Evolutionary conservation across 2,888 invertebrate genomes (phyloP).

Genomic region (Quadroppia sp.): DNA sequence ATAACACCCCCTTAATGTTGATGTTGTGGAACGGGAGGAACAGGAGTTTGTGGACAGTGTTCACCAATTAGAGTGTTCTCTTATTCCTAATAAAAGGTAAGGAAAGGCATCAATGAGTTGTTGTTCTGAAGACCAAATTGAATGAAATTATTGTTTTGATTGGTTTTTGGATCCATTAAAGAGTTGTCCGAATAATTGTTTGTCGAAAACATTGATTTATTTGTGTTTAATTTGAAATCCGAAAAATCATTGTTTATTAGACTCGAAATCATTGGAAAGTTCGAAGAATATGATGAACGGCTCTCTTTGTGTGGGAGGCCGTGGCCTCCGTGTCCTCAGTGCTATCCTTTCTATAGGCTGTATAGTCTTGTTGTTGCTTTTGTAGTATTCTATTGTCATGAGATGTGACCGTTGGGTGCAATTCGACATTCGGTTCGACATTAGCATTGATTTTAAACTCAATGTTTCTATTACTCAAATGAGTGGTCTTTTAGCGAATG

Average conservation of each 20-base stretch:
- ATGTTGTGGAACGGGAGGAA: too few relatives aligned
- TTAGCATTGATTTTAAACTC: neutral
- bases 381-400: conserved; percentile 5
- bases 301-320: neutral
- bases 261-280: conserved; percentile 15
- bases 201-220: neutral
- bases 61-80: too few relatives aligned
- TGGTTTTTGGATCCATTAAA: conserved; percentile 2
- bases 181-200: conserved; percentile 22
- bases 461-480: neutral
- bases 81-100: too few relatives aligned
- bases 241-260: conserved; percentile 25
- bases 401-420: neutral
- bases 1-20: too few relatives aligned
- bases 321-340: neutral
- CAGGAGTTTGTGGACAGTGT: too few relatives aligned
- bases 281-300: conserved; percentile 6
- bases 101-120: conserved; percentile 15
- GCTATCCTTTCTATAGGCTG: neutral
- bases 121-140: conserved; percentile 21
- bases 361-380: neutral
- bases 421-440: neutral
- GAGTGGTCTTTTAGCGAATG: too few relatives aligned
- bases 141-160: conserved; percentile 25
- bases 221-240: neutral